phyloP scores from a whole-genome alignment of 2,888 invertebrate genomes.

The Rhagophthalmus giganteus region DNA sequence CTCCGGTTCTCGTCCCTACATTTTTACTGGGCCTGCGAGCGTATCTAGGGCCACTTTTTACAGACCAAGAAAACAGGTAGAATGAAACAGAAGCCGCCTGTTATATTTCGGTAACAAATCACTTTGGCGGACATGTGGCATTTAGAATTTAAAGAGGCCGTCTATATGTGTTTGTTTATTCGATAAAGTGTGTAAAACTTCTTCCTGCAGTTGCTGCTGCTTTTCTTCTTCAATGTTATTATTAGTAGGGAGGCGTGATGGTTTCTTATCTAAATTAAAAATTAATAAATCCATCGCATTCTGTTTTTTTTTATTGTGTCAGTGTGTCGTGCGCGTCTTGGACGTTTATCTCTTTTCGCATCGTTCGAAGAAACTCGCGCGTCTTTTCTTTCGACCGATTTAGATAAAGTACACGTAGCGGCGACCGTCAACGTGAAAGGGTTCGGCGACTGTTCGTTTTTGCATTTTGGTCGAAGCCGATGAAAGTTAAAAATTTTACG shows the following conservation, averaged over 20 bases:
- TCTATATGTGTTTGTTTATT: conserved; percentile 16
- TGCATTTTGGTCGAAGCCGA: too few species aligned
- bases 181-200: conserved; percentile 4
- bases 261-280: too few species aligned
- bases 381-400: too few species aligned
- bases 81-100: conserved; percentile 25
- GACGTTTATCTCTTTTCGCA: too few species aligned
- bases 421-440: too few species aligned
- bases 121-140: conserved; percentile 14
- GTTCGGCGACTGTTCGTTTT: too few species aligned
- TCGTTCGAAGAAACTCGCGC: too few species aligned
- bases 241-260: too few species aligned
- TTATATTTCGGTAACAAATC: conserved; percentile 20
- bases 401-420: too few species aligned
- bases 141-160: conserved; percentile 13
- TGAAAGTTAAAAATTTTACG: too few species aligned
- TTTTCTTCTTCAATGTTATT: too few species aligned
- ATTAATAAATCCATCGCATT: not conserved
- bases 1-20: conserved; percentile 7
- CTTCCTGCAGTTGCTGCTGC: conserved; percentile 1
- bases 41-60: conserved; percentile 8
- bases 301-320: not conserved
- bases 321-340: too few species aligned
- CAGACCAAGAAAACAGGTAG: conserved; percentile 14
- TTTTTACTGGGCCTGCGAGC: conserved; percentile 11